phyloP scores from a whole-genome alignment of 2,797 vertebrate species.

The Schizothorax lantsangensis region DNA sequence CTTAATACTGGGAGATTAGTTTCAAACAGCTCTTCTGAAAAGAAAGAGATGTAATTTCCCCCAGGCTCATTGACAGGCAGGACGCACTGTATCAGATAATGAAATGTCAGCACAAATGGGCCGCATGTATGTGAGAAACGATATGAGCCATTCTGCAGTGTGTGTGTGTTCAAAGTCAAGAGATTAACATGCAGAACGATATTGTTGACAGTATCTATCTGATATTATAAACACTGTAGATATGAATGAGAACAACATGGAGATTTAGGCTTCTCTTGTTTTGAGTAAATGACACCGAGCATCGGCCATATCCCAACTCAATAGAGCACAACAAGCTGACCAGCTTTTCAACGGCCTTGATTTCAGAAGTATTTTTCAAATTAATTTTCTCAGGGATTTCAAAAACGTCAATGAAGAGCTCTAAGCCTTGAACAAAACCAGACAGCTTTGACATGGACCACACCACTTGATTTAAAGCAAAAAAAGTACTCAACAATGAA shows the following conservation, averaged over 20 bases:
- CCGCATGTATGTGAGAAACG: conserved; percentile 8
- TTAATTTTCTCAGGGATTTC: neutral
- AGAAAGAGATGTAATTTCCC: conserved; percentile 49
- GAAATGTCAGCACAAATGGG: conserved; percentile 51
- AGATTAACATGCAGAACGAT: neutral
- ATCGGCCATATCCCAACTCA: neutral
- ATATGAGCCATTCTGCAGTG: conserved; percentile 9
- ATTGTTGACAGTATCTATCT: conserved; percentile 26
- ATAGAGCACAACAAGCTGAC: neutral
- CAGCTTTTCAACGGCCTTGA: neutral
- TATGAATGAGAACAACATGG: neutral
- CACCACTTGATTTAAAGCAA: neutral
- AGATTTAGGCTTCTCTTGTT: conserved; percentile 3
- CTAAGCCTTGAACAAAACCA: conserved; percentile 11
- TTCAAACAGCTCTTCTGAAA: conserved; percentile 34
- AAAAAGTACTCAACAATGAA: neutral
- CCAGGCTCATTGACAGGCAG: conserved; percentile 37
- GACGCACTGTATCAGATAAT: conserved; percentile 40
- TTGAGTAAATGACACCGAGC: neutral
- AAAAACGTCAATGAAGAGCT: neutral
- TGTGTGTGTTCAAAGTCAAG: neutral
- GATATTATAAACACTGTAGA: conserved; percentile 17
- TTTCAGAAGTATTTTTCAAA: neutral
- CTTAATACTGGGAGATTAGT: conserved; percentile 42
- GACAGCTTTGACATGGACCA: neutral